A percentile compares a stretch with the other conserved stretches of the same genome.
Evolutionary conservation across 37 sponge, comb jelly and placozoan genomes (phyloP).

Genomic region (Halisarca cf. caerulea): DNA sequence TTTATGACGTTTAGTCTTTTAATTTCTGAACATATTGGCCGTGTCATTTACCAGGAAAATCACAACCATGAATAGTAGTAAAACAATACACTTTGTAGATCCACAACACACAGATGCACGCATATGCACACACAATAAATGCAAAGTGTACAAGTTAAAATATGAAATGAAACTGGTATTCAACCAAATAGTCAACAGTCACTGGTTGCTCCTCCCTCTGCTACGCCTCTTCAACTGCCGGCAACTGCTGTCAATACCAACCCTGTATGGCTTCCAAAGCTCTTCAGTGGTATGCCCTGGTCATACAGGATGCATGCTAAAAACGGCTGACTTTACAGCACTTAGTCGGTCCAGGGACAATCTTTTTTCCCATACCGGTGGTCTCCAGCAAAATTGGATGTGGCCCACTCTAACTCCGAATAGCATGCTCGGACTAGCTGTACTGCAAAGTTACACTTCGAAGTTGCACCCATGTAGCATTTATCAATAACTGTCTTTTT

Average conservation of each 20-base stretch:
- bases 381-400: slow-evolving; percentile 22
- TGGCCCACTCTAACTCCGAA: background rate
- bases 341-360: background rate
- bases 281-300: background rate
- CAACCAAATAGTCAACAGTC: no score
- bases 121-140: no score
- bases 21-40: no score
- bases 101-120: no score
- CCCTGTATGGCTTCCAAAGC: background rate
- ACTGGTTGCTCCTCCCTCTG: background rate
- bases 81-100: no score
- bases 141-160: no score
- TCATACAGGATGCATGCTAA: background rate
- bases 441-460: background rate
- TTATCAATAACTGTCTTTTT: background rate
- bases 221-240: background rate
- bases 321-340: background rate
- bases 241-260: slow-evolving; percentile 11
- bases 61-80: no score
- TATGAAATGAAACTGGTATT: no score
- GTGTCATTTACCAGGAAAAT: no score
- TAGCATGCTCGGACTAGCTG: background rate
- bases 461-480: slow-evolving; percentile 3
- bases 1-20: no score
- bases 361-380: slow-evolving; percentile 4